Evolutionary conservation across 2,113 vertebrate species (phyloP), one percentile per base, ranked within the genome.

Genomic region (Cephalopterus ornatus): DNA sequence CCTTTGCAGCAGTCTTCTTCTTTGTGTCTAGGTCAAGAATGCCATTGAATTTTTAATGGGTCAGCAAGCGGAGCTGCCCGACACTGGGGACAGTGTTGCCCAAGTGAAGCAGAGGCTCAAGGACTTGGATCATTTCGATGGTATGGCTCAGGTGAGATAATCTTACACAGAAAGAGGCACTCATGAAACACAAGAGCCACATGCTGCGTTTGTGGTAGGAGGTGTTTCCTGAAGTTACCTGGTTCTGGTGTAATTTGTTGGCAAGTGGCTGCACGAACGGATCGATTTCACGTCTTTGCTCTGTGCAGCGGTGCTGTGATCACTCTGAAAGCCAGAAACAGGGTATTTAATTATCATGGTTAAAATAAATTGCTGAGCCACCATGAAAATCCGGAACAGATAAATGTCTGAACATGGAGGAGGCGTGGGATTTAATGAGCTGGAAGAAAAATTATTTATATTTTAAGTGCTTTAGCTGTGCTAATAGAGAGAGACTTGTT

Each of bases 71-170:
- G 98, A 98, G 75, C 71, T 99, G 50, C 93, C 96, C 0, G 89
- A 98, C 75, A 96, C 98, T 33, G 98, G 98, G 0, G 98, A 99
- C 59, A 98, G 97, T 15, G 13, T 98, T 76, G 52, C 95, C 82
- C 98, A 99, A 88, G 97, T 99, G 14, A 99, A 99, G 50, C 98
- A 99, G 97, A 98, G 98, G 85, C 97, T 99, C 30, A 98, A 98
- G 87, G 98, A 98, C 47, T 66, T 99, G 94, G 98, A 98, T 56
- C 91, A 78, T n/a, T 93, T 99, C 14, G 98, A 99, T 79, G 98
- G 98, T 47, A 96, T 96, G 88, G 98, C 99, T 92, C 98, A 99
- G 98, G 99, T 99, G 96, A 97, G 97, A 83, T 41, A 30, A 33
- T 14, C 42, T 87, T 76, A 72, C 68, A 16, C 12, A 46, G 70